Conservation (phyloP, 2,113 vertebrate genomes). For the Coturnix japonica region DNA sequence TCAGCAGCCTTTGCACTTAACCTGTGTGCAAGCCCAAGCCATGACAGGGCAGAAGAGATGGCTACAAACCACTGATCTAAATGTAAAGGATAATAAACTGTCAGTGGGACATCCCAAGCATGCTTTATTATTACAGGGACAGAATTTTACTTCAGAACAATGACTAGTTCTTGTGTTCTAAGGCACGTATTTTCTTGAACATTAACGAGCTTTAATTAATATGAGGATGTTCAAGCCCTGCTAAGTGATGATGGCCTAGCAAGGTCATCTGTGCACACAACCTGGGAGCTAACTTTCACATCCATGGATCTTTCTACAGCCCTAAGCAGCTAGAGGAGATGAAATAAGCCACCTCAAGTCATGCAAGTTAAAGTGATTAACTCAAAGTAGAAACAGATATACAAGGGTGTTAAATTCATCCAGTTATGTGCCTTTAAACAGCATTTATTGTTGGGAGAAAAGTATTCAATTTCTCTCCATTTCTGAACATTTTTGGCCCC, state of each 20-base stretch:
- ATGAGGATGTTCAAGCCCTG: neutral
- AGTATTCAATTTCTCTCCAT: neutral
- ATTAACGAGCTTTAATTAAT: neutral
- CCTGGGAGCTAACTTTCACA: neutral
- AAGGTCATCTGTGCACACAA: neutral
- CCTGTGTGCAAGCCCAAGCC: neutral
- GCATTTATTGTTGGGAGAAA: neutral
- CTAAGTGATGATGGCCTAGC: neutral
- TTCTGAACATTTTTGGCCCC: neutral
- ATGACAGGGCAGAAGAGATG: neutral
- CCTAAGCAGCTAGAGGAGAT: neutral
- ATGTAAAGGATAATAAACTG: neutral
- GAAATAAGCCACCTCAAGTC: neutral
- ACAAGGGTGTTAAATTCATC: neutral
- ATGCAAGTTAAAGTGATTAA: neutral
- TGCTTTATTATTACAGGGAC: neutral
- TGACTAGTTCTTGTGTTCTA: neutral
- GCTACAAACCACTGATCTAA: neutral
- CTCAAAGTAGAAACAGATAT: neutral
- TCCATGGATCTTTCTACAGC: rapidly evolving
- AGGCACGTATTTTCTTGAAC: neutral
- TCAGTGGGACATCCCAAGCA: neutral
- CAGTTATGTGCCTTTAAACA: neutral
- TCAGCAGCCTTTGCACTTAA: neutral
- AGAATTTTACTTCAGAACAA: neutral